Evolutionary conservation across 2,888 invertebrate genomes (phyloP), one percentile per base, ranked within the genome.

Genomic region (Hirtodrosophila confusa): DNA sequence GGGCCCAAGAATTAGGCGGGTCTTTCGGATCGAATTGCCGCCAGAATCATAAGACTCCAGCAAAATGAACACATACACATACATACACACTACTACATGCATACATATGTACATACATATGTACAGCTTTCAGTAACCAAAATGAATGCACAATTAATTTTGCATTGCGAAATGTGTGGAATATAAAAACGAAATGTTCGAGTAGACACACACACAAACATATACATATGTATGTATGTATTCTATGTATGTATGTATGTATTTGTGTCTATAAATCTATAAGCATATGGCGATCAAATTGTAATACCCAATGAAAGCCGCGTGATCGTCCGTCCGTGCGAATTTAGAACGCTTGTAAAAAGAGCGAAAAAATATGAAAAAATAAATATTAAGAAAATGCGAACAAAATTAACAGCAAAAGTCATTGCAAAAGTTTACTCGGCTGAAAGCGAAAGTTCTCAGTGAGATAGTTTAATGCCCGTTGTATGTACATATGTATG

Each of bases 401-500:
- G 55, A 48, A 45, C 35, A 31, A 49, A 74, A 69, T 63, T 54
- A 74, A 74, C 70, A 62, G 69, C 75, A 61, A 69, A 78, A 68
- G 58, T 68, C 67, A 72, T 75, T 61, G 75, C 74, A 65, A 74
- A 73, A 69, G 62, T 64, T 53, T 55, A 48, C 60, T 23, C 65
- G 51, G 37, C 45, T 61, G 78, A 78, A 78, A 78, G 80, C 78
- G 78, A 78, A 78, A 78, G 78, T 78, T 73, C 69, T 58, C 45
- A 41, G 56, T 12, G 61, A 78, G 69, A 78, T 74, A 78, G 74
- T 73, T 73, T 74, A 73, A 73, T 73, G 57, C 50, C 68, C 73
- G 69, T 56, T 37, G 11, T 49, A 9, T 39, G 11, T 39, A 37
- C 41, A 8, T 37, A 12, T 37, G 40, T 9, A 11, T 27, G 17